These are phyloP conservation scores for Furnarius figulus DNA, from an alignment of 2,113 vertebrate genomes.

Conservation along the genomic window DNA sequence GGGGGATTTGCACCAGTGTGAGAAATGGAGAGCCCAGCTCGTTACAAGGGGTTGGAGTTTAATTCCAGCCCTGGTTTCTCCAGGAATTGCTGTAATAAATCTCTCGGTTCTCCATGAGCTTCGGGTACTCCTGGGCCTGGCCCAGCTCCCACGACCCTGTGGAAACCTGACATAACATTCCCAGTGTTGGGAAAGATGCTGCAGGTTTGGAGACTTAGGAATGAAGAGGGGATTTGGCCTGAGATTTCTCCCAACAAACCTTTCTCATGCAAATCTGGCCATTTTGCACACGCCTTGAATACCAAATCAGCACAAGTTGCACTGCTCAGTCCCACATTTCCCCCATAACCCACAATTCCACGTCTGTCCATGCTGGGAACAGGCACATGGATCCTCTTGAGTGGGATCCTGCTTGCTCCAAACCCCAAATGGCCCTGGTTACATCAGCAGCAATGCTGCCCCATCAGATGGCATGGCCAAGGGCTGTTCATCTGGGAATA, in stretches of 20 bases:
- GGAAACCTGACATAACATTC: neutral
- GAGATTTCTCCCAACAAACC: neutral
- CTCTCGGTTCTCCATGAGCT: accelerated
- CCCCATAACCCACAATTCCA: neutral
- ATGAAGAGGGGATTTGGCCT: neutral
- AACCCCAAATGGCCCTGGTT: neutral
- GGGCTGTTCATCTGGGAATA: neutral
- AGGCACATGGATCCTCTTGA: accelerated
- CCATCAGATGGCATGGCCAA: neutral
- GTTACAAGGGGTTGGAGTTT: neutral
- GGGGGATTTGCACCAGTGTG: neutral
- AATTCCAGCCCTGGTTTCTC: neutral
- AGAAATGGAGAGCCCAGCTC: neutral
- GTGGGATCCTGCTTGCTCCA: accelerated
- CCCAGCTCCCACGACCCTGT: neutral
- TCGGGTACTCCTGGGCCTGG: neutral
- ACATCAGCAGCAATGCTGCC: neutral
- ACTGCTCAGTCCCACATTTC: neutral
- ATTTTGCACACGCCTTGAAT: neutral
- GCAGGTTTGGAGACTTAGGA: neutral
- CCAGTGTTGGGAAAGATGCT: neutral
- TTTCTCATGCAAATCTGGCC: neutral
- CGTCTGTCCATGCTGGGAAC: accelerated
- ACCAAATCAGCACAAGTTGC: neutral
- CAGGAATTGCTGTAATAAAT: neutral